Evolutionary conservation across 2,888 invertebrate species (phyloP).

Genomic region (Arrhopalites spinosus): DNA sequence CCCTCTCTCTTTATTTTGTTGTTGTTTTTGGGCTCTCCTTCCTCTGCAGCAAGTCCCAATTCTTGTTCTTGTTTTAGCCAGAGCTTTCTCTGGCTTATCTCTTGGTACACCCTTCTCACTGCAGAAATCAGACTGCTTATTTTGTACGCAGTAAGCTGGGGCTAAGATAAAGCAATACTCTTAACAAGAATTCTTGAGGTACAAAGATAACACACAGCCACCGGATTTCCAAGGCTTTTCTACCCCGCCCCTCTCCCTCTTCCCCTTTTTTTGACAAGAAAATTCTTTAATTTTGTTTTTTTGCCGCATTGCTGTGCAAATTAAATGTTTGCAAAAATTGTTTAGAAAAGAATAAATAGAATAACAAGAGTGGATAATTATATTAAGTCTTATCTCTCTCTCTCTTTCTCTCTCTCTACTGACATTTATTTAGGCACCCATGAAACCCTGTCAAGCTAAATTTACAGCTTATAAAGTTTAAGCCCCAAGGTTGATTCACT

Average conservation of each 20-base stretch:
- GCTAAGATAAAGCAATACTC: neutral
- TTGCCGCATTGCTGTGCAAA: too few species aligned
- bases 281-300: neutral
- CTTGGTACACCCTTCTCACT: slow-evolving; percentile 32
- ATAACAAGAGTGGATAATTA: too few species aligned
- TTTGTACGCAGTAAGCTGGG: neutral
- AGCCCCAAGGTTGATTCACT: neutral
- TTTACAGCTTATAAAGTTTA: neutral
- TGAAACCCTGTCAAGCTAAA: too few species aligned
- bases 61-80: neutral
- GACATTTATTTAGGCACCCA: too few species aligned
- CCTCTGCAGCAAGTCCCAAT: neutral
- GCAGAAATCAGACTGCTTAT: slow-evolving; percentile 4
- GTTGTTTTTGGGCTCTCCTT: neutral
- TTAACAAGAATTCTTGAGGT: neutral
- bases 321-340: neutral
- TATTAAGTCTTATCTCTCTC: neutral
- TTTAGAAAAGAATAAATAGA: too few species aligned
- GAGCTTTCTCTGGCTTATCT: too few species aligned
- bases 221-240: neutral
- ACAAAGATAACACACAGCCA: neutral
- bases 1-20: slow-evolving; percentile 4
- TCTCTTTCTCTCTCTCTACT: neutral
- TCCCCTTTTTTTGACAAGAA: neutral
- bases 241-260: neutral